Evolutionary conservation across 2,797 vertebrate genomes (phyloP).

Genomic region (Astyanax mexicanus): DNA sequence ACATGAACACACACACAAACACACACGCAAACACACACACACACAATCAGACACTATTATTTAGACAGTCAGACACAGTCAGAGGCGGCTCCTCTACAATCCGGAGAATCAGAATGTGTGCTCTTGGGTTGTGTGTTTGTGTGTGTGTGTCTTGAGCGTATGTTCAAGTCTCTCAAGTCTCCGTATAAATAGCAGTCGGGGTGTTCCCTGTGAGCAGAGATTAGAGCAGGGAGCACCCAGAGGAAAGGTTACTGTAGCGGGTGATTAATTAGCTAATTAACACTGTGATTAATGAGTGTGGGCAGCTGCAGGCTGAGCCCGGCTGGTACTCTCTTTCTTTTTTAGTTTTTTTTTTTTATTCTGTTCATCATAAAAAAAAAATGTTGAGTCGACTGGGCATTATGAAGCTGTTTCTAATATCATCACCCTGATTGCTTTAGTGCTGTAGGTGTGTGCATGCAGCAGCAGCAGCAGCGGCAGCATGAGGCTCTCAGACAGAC

Average conservation of each 20-base stretch:
- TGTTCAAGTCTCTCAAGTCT: conserved; percentile 12
- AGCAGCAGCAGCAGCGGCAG: background rate
- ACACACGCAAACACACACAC: too few relatives aligned
- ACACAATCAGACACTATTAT: conserved; percentile 1
- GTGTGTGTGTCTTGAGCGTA: conserved; percentile 1
- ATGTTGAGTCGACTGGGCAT: conserved; percentile 51
- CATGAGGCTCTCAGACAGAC: conserved; percentile 8
- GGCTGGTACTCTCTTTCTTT: conserved; percentile 40
- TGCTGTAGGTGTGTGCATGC: conserved; percentile 15
- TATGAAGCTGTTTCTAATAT: conserved; percentile 50
- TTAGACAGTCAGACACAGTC: background rate
- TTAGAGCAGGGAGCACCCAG: conserved; percentile 28
- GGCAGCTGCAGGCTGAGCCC: conserved; percentile 52
- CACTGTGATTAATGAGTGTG: conserved; percentile 61
- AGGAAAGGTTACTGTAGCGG: conserved; percentile 49
- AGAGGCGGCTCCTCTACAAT: background rate
- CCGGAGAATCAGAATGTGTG: conserved; percentile 4
- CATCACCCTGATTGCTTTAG: conserved; percentile 53
- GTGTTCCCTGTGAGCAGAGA: conserved; percentile 43
- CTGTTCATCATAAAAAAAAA: conserved; percentile 47
- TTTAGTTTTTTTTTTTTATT: conserved; percentile 28
- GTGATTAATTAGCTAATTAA: conserved; percentile 69
- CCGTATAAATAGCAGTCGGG: conserved; percentile 14
- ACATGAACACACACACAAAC: conserved; percentile 3
- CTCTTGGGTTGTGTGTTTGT: conserved; percentile 20